A percentile compares a stretch with the other conserved stretches of the same genome.
These are phyloP conservation scores for Microtus oregoni DNA, from an alignment of 2,113 vertebrate genomes.

Conservation along the genomic window DNA sequence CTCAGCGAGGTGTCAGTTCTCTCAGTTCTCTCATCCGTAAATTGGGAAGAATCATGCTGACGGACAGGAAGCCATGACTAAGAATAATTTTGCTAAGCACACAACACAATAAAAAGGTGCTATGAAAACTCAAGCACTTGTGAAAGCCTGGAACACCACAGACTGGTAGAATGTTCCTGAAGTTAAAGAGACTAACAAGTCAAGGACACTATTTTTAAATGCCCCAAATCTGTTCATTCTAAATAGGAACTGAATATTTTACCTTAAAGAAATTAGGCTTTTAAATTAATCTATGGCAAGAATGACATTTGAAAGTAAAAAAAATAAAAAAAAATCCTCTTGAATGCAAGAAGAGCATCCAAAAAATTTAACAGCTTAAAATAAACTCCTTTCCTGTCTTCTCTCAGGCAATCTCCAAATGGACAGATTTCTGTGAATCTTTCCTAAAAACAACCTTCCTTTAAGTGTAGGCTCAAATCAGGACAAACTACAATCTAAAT, in stretches of 20 bases:
- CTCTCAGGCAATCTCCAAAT: constrained; percentile 80
- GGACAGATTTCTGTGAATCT: constrained; percentile 83
- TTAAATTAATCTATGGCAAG: constrained; percentile 80
- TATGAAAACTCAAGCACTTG: constrained; percentile 72
- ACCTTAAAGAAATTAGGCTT: constrained; percentile 81
- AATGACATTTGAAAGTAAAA: constrained; percentile 80
- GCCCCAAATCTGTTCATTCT: constrained; percentile 81
- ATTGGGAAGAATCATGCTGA: constrained; percentile 71
- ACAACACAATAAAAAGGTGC: constrained; percentile 74
- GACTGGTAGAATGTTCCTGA: constrained; percentile 68
- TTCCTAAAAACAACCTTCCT: constrained; percentile 82
- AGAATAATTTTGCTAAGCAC: constrained; percentile 75
- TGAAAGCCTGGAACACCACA: constrained; percentile 67
- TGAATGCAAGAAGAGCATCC: constrained; percentile 81
- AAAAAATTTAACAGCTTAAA: constrained; percentile 82
- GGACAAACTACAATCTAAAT: constrained; percentile 79
- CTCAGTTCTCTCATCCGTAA: constrained; percentile 73
- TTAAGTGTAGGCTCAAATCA: constrained; percentile 80
- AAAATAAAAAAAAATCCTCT: constrained; percentile 63
- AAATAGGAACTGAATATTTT: constrained; percentile 80
- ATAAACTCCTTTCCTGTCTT: constrained; percentile 81
- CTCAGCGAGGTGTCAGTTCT: constrained; percentile 40
- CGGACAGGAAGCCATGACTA: constrained; percentile 55
- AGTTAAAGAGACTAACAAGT: constrained; percentile 79
- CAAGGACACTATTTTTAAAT: constrained; percentile 83